phyloP scores from a whole-genome alignment of 1,140 invertebrate genomes.

The Drosophila ohnishii region DNA sequence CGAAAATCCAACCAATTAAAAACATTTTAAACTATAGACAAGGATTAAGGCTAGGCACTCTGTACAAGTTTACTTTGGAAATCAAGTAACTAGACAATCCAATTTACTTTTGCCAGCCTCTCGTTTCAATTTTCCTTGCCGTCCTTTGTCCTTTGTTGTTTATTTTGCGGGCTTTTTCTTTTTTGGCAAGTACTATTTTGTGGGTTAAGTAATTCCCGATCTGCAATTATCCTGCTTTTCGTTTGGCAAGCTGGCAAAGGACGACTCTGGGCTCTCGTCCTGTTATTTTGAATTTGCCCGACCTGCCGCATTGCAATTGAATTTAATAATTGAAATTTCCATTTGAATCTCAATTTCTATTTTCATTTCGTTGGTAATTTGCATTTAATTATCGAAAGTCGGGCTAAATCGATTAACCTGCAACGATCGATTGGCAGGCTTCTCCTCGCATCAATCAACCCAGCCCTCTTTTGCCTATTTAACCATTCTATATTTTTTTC shows the following conservation, averaged over 20 bases:
- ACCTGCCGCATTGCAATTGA: slow-evolving; percentile 17
- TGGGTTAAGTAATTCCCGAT: slow-evolving; percentile 24
- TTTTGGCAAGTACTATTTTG: slow-evolving; percentile 1
- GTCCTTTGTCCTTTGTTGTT: slow-evolving; percentile 1
- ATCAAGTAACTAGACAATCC: slow-evolving; percentile 1
- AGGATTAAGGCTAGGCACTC: not conserved
- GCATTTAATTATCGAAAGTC: not conserved
- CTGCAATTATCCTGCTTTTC: slow-evolving; percentile 4
- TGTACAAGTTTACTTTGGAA: not conserved
- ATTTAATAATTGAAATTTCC: not conserved
- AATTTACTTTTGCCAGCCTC: not conserved
- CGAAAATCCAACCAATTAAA: not conserved
- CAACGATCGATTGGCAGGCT: slow-evolving; percentile 20
- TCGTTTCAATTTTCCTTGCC: not conserved
- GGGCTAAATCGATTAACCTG: slow-evolving; percentile 17
- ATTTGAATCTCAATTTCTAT: not conserved
- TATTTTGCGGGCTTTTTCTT: not conserved
- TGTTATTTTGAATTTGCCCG: slow-evolving; percentile 19
- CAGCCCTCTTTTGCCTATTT: not conserved
- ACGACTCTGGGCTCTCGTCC: not conserved
- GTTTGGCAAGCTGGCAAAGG: not conserved
- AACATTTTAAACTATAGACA: not conserved
- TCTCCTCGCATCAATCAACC: slow-evolving; percentile 31
- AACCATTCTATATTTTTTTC: not conserved
- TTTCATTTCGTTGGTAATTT: slow-evolving; percentile 1